Base-by-base conservation (phyloP, 2,888 invertebrate species). In the Branchinecta sandiegonensis region DNA sequence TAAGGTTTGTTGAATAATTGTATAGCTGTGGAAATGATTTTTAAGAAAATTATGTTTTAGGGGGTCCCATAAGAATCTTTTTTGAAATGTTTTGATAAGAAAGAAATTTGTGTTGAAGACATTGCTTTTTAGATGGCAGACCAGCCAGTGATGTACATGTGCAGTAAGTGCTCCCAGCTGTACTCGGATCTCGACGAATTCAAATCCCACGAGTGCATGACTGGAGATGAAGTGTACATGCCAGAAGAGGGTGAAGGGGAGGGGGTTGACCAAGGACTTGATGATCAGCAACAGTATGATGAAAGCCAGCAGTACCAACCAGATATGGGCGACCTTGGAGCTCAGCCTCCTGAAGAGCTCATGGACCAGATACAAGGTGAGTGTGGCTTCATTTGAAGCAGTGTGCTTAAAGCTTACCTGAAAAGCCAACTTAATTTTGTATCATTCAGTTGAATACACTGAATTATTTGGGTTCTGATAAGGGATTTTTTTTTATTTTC, bases 81-180 rank as follows among this genome's bases (percentile, higher is more conserved):
- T 37, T 37, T 4, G 6, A 37, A 37, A 37, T 1, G 37, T 37
- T 23, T 23, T 37, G 37, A 37, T 37, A 37, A 37, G 37, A 37
- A 37, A 37, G 37, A 37, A 37, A 5, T 6, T 37, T 2, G 6
- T 37, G 4, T 37, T 37, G 37, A 37, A 37, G 37, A 37, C 1
- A 5, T 37, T 37, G 37, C 37, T 37, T 37, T 37, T 37, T 37
- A 37, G 37, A 37, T 37, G 37, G 37, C 63, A 56, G 63, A 56
- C 9, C 63, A 56, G 23, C 63, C 63, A 17, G 63, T 56, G 63
- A 56, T 56, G 63, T 56, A 56, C 23, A 56, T 56, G 63, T 56
- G 63, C 23, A 56, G 63, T 23, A 56, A 56, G 23, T 56, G 63
- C 63, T 56, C 63, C 8, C 63, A 56, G 23, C 63, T 56, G 10